Evolutionary conservation across 2,113 vertebrate species (phyloP), one percentile per base, ranked within the genome.

Genomic region (Sciurus niger): DNA sequence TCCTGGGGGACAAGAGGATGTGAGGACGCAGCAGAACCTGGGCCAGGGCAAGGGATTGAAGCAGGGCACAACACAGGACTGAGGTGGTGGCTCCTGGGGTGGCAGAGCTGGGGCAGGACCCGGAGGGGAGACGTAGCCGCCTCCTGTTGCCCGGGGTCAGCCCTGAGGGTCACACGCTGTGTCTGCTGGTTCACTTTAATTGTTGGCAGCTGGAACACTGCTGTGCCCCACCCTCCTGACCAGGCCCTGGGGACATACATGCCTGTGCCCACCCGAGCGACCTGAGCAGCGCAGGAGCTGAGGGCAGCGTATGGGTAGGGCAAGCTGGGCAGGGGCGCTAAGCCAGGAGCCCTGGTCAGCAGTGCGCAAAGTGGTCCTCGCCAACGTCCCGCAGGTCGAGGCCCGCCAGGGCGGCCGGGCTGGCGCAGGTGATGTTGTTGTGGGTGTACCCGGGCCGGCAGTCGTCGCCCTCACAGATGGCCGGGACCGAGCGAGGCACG

Each of bases 351-450:
- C 63, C 46, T 0, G 0, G 4, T 98, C 97, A 98, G 98, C 99
- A 99, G 92, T 98, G 97, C 43, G 97, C 97, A 96, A 99, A 99
- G 88, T 98, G 97, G 96, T 98, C 99, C 82, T 98, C 98, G 0
- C 96, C 84, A 34, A 99, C 80, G 74, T 99, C 99, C 0, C 99
- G 98, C 40, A 99, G 98, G 98, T 99, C 99, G 18, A 99, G 98
- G 92, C 99, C 99, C 0, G 96, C 97, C 55, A 99, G 25, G 0
- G 92, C 95, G 0, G 98, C 97, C 0, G 99, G 99, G 53, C 98
- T 98, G 60, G 96, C 98, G 78, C 99, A 99, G 76, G 99, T 99
- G 97, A 99, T 99, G 92, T 99, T 99, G 98, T 99, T 99, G 98
- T 99, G 99, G 72, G 99, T 98, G 53, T 99, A 99, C 53, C 98